Conservation (phyloP, 2,888 invertebrate genomes). For the Caenorhabditis becei region DNA sequence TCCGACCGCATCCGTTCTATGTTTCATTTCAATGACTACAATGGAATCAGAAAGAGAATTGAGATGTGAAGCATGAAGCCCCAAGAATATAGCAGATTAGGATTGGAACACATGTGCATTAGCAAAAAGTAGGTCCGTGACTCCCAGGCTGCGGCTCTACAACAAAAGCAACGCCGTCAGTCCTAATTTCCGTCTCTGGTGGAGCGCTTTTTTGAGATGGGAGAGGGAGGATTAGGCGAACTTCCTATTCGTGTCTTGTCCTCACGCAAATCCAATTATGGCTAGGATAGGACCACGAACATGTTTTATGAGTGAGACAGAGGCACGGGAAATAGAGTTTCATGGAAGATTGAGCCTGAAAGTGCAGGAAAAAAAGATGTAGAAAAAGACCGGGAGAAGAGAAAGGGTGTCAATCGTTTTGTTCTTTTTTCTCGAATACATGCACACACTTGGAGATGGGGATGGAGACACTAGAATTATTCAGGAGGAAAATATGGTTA, state of each 20-base stretch:
- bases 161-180: constrained; percentile 41
- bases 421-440: constrained; percentile 28
- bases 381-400: neutral
- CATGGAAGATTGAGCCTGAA: neutral
- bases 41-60: neutral
- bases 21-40: constrained; percentile 28
- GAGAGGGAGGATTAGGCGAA: constrained; percentile 27
- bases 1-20: constrained; percentile 46
- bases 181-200: constrained; percentile 47
- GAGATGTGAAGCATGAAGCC: constrained; percentile 6
- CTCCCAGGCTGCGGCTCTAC: neutral
- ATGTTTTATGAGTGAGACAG: constrained; percentile 40
- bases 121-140: constrained; percentile 11
- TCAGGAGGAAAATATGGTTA: constrained; percentile 55
- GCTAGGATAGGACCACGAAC: constrained; percentile 43
- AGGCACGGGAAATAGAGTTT: constrained; percentile 7
- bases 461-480: constrained; percentile 36
- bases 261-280: constrained; percentile 47
- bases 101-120: constrained; percentile 33
- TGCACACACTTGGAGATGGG: constrained; percentile 17
- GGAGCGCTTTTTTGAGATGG: constrained; percentile 16
- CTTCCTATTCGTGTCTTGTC: constrained; percentile 42
- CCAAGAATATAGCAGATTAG: constrained; percentile 14
- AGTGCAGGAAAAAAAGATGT: constrained; percentile 36
- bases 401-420: constrained; percentile 38